phyloP scores from a whole-genome alignment of 92 coral and sea anemone species.

The Virgularia gustaviana region DNA sequence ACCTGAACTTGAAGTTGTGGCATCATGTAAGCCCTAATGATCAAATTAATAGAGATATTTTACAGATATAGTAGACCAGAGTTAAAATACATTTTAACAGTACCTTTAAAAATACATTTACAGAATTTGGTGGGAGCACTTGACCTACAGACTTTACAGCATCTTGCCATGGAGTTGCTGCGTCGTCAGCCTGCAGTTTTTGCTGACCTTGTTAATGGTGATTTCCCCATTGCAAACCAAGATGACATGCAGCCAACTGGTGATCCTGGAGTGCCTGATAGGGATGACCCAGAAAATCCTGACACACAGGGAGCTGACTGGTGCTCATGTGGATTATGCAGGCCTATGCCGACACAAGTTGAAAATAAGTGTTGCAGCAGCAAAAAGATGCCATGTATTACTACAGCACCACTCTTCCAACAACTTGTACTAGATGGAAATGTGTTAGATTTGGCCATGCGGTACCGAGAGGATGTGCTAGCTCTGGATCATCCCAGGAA shows the following conservation, averaged over 20 bases:
- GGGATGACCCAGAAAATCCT: background rate
- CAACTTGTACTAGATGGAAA: slow-evolving; percentile 44
- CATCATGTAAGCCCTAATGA: too few relatives aligned
- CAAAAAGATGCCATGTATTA: slow-evolving; percentile 6
- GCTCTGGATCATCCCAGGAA: slow-evolving; percentile 40
- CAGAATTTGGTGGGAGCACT: slow-evolving; percentile 19
- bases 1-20: too few relatives aligned
- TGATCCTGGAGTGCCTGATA: background rate
- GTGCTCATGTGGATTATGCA: slow-evolving; percentile 2
- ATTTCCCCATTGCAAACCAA: background rate
- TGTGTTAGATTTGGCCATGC: slow-evolving; percentile 37
- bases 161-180: slow-evolving; percentile 24
- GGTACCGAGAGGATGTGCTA: slow-evolving; percentile 35
- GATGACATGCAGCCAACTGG: background rate
- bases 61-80: background rate
- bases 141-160: background rate
- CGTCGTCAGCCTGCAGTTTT: slow-evolving; percentile 23
- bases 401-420: slow-evolving; percentile 32
- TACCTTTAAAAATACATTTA: background rate
- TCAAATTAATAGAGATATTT: too few relatives aligned
- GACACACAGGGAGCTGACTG: background rate
- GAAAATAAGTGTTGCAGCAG: slow-evolving; percentile 37
- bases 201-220: slow-evolving; percentile 34
- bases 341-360: slow-evolving; percentile 23
- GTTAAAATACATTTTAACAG: too few relatives aligned